Evolutionary conservation across 2,113 vertebrate species (phyloP), one percentile per base, ranked within the genome.

Genomic region (Oreochromis niloticus): DNA sequence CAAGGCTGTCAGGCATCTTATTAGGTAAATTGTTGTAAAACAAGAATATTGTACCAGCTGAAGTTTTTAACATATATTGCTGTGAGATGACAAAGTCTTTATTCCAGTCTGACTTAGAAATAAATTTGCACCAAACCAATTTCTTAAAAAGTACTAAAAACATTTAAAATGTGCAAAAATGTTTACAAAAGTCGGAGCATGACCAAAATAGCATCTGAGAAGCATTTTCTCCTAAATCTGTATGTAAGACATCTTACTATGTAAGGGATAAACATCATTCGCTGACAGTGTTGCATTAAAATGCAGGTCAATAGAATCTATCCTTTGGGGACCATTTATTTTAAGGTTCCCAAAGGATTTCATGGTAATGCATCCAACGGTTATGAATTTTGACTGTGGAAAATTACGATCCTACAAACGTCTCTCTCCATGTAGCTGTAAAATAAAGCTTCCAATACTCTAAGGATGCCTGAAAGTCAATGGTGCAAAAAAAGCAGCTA

Each of bases 161-260:
- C 22, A 17, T 46, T 73, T 73, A 6, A 73, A 48, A 73, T 43
- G 5, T 30, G 68, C 4, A 48, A 48, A 30, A 75, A 50, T 32
- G 43, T 75, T 48, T 27, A 7, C 24, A 4, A 78, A 13, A n/a
- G 27, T 50, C 16, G 0, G 43, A 5, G 43, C 43, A 50, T 50
- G 16, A 32, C 24, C 5, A 50, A 78, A 32, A 50, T 1, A 78
- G 27, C 71, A 75, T 5, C 16, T 19, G 71, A 50, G 24, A 75
- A 48, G 59, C 24, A 2, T 32, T 50, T 50, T 4, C 9, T 32
- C 71, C 43, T 32, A n/a, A 78, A 78, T 78, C 43, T 8, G 0
- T 32, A 50, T 48, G 0, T 50, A n/a, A 50, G 43, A 50, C 43
- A 6, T 4, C 2, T 50, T 78, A 1, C 71, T 6, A 0, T 2